A percentile compares a stretch with the other conserved stretches of the same genome.
phyloP scores from a whole-genome alignment of 2,888 invertebrate species.

The Alentia gelatinosa region DNA sequence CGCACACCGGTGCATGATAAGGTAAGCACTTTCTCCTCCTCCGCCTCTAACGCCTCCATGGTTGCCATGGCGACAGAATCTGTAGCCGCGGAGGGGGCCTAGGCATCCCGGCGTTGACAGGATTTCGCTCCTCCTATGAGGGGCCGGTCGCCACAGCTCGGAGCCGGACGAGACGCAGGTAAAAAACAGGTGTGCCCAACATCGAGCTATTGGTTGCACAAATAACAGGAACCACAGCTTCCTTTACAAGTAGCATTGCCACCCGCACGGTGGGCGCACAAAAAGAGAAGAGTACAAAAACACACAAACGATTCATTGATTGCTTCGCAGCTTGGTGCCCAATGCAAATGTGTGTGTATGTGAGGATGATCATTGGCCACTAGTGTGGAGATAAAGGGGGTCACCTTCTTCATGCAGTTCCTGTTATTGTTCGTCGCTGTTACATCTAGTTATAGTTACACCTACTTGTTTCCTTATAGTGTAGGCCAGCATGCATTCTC shows the following conservation, averaged over 20 bases:
- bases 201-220: not conserved
- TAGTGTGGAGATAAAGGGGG: no score
- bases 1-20: conserved; percentile 27
- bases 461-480: no score
- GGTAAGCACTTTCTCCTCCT: conserved; percentile 21
- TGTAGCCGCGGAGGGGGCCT: not conserved
- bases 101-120: not conserved
- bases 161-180: not conserved
- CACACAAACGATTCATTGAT: not conserved
- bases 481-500: no score
- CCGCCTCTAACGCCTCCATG: not conserved
- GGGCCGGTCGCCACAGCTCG: not conserved
- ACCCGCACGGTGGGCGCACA: not conserved
- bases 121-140: not conserved
- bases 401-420: no score
- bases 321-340: not conserved
- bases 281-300: not conserved
- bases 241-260: not conserved
- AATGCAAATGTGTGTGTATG: no score
- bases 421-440: no score
- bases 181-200: not conserved
- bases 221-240: not conserved
- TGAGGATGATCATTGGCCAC: no score
- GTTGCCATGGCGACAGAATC: conserved; percentile 17
- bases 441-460: no score